Conservation (phyloP, 2,113 vertebrate species). For the Pardalotus punctatus region DNA sequence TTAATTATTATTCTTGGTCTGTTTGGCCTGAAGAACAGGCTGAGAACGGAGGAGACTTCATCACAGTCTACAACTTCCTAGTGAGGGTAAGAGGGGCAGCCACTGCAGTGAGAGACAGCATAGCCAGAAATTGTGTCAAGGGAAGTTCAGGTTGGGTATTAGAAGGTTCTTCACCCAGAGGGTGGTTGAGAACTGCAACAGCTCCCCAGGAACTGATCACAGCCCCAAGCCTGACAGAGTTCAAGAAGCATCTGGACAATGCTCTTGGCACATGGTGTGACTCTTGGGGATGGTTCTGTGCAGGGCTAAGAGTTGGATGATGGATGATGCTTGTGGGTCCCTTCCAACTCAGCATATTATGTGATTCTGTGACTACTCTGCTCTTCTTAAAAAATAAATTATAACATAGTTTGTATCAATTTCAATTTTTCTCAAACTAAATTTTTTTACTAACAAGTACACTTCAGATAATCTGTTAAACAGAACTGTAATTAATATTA, state of each 20-base stretch:
- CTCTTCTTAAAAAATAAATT: background rate
- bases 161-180: background rate
- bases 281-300: background rate
- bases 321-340: background rate
- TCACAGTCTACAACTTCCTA: background rate
- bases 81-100: background rate
- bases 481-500: background rate
- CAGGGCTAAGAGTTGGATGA: background rate
- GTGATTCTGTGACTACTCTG: background rate
- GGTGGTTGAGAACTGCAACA: background rate
- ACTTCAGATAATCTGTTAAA: background rate
- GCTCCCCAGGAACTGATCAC: background rate
- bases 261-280: too few relatives aligned
- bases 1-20: background rate
- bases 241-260: background rate
- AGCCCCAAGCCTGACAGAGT: background rate
- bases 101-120: background rate
- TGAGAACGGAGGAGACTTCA: background rate
- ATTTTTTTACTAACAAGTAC: background rate
- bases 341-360: background rate
- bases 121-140: background rate
- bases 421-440: background rate
- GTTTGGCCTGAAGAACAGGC: background rate
- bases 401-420: background rate
- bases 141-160: background rate